Percentiles rank a stretch among this genome's conserved stretches.
Evolutionary conservation across 2,797 vertebrate species (phyloP).

Genomic region (Chaunax sp.): DNA sequence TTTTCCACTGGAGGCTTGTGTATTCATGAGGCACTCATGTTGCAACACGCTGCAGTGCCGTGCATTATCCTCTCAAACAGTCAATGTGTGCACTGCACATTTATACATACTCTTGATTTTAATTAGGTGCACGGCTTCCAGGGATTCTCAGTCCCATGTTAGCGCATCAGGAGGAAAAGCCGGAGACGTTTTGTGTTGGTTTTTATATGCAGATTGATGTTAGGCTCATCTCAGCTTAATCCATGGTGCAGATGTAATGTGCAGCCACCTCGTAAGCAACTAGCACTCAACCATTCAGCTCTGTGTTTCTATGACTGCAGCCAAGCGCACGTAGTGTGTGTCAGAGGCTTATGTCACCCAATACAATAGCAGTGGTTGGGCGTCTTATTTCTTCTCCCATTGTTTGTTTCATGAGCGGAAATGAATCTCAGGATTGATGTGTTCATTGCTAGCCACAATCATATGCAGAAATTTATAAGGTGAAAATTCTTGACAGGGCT

Average conservation of each 20-base stretch:
- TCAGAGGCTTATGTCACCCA: conserved; percentile 46
- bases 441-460: conserved; percentile 41
- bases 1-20: conserved; percentile 45
- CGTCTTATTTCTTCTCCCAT: conserved; percentile 56
- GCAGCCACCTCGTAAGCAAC: conserved; percentile 47
- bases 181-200: conserved; percentile 35
- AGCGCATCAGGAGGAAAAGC: conserved; percentile 41
- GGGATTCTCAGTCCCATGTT: conserved; percentile 42
- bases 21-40: conserved; percentile 40
- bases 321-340: conserved; percentile 35
- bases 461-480: conserved; percentile 55
- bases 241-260: conserved; percentile 54
- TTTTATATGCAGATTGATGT: conserved; percentile 64
- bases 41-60: conserved; percentile 29
- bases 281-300: conserved; percentile 25
- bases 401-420: conserved; percentile 66
- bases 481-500: conserved; percentile 53
- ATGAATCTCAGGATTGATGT: conserved; percentile 58
- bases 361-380: conserved; percentile 34
- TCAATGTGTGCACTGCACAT: conserved; percentile 25
- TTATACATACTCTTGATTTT: conserved; percentile 52
- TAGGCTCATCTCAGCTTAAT: conserved; percentile 63
- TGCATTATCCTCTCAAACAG: conserved; percentile 37
- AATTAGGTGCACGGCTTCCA: conserved; percentile 53
- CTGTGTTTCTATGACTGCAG: conserved; percentile 55